Conservation (phyloP, 2,797 vertebrate species). For the Sebastes matsubarae region DNA sequence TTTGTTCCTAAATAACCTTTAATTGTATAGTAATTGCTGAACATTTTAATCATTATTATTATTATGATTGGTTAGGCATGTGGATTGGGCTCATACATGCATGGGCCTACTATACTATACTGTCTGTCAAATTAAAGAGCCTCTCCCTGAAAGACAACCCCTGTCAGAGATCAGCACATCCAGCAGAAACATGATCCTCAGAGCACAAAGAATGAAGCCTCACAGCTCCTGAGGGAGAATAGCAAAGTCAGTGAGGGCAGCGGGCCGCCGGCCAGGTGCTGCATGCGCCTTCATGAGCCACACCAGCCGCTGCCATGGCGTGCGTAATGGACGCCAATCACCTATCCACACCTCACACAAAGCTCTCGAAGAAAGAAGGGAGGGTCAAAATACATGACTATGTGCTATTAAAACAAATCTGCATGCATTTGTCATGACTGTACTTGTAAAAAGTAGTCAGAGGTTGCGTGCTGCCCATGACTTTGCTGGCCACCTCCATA, state of each 20-base stretch:
- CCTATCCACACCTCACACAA: neutral
- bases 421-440: neutral
- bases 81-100: neutral
- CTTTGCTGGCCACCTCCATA: neutral
- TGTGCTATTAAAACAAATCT: neutral
- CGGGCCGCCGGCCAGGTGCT: constrained; percentile 51
- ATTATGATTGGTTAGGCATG: neutral
- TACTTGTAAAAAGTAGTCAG: constrained; percentile 10
- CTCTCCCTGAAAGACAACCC: constrained; percentile 54
- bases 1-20: neutral
- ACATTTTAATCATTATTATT: neutral
- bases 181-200: constrained; percentile 60
- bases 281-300: constrained; percentile 9
- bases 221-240: constrained; percentile 16
- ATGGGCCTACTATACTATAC: neutral
- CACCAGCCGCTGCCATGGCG: constrained; percentile 19
- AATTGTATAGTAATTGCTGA: neutral
- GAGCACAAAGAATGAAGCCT: constrained; percentile 26
- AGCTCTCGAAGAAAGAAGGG: neutral
- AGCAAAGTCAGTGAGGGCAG: constrained; percentile 34
- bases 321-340: constrained; percentile 32
- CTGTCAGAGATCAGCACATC: constrained; percentile 56
- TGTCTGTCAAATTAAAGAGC: constrained; percentile 49
- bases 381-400: neutral
- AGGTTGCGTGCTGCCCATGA: constrained; percentile 11